These are phyloP conservation scores for Cephonodes hylas DNA, from an alignment of 2,888 invertebrate species.

Conservation along the genomic window DNA sequence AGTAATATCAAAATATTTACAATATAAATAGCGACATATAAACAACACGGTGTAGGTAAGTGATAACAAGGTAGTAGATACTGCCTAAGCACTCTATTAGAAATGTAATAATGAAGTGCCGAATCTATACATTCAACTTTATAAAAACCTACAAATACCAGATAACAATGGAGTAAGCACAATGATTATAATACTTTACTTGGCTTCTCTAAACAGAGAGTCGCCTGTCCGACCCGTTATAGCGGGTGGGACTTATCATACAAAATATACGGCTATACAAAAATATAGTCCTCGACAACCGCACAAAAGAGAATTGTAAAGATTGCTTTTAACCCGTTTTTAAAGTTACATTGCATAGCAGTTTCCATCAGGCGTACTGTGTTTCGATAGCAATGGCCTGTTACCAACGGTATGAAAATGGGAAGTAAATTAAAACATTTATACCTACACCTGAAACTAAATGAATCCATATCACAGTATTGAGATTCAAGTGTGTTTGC, in stretches of 20 bases:
- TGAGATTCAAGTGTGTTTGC: slow-evolving; percentile 32
- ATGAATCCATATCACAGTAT: slow-evolving; percentile 51
- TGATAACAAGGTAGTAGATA: not conserved
- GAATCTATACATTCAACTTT: slow-evolving; percentile 17
- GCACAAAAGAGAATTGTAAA: not conserved
- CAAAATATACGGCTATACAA: not conserved
- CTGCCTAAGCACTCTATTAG: not conserved
- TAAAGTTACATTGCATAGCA: not conserved
- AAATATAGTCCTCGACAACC: not conserved
- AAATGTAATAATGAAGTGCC: slow-evolving; percentile 1
- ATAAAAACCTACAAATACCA: slow-evolving; percentile 28
- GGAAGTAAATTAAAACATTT: not conserved
- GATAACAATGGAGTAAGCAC: slow-evolving; percentile 19
- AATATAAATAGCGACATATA: slow-evolving; percentile 6
- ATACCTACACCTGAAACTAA: slow-evolving; percentile 29
- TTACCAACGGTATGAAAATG: not conserved
- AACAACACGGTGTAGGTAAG: slow-evolving; percentile 15
- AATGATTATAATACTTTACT: slow-evolving; percentile 22
- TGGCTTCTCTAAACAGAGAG: not conserved
- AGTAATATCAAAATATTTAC: slow-evolving; percentile 6
- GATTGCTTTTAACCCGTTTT: not conserved
- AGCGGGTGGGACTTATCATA: not conserved
- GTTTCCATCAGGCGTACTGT: not conserved
- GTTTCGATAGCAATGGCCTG: not conserved
- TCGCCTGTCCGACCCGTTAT: not conserved